Conservation (phyloP, 2,797 vertebrate genomes). For the Falco rusticolus region DNA sequence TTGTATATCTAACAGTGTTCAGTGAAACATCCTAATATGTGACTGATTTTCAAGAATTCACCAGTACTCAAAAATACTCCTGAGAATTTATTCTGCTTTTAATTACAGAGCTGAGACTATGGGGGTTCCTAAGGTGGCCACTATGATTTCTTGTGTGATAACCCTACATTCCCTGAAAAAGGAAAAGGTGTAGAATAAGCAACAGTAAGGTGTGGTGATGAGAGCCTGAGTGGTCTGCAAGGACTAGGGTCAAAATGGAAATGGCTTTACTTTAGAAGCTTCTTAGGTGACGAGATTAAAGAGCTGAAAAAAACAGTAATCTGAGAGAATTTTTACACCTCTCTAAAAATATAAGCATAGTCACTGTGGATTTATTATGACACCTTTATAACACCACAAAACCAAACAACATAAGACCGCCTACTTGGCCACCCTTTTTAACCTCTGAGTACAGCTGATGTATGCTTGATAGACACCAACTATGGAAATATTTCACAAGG, state of each 20-base stretch:
- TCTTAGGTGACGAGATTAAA: neutral
- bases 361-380: neutral
- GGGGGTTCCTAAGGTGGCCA: neutral
- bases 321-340: neutral
- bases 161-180: fast-evolving
- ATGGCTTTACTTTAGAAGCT: neutral
- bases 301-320: neutral
- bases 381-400: conserved; percentile 24
- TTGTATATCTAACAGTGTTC: neutral
- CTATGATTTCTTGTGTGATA: neutral
- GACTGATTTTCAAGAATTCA: neutral
- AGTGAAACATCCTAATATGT: neutral
- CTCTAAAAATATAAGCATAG: conserved; percentile 13
- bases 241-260: neutral
- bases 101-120: neutral
- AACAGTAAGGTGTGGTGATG: neutral
- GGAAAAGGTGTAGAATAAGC: neutral
- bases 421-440: neutral
- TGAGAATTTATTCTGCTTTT: neutral
- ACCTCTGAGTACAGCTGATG: neutral
- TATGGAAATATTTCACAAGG: neutral
- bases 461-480: neutral
- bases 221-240: neutral
- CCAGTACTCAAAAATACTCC: neutral
- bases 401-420: neutral